Evolutionary conservation across 2,113 vertebrate species (phyloP).

Genomic region (Poeciliopsis occidentalis): DNA sequence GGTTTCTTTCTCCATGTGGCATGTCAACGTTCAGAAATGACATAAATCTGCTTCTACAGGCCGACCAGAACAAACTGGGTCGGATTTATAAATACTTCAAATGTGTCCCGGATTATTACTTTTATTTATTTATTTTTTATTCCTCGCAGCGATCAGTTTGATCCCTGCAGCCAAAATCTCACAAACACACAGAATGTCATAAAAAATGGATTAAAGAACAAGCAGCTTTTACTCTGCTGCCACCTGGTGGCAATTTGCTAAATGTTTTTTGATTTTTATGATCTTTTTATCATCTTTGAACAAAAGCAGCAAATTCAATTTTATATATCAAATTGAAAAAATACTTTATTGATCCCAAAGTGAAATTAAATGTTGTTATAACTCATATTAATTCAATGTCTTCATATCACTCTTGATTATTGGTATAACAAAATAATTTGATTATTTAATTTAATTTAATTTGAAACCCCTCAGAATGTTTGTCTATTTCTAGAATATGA

Average conservation of each 20-base stretch:
- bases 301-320: too few species aligned
- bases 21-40: not conserved
- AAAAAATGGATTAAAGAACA: conserved; percentile 30
- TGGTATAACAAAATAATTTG: too few species aligned
- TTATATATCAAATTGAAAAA: too few species aligned
- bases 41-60: not conserved
- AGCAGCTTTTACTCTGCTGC: conserved; percentile 2
- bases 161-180: conserved; percentile 23
- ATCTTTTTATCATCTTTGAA: too few species aligned
- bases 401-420: too few species aligned
- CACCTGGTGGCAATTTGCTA: conserved; percentile 38
- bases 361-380: too few species aligned
- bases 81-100: conserved; percentile 22
- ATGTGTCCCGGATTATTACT: conserved; percentile 5
- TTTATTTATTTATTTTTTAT: conserved; percentile 10
- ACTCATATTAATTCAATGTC: too few species aligned
- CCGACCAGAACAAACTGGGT: conserved; percentile 20
- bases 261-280: not conserved
- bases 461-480: too few species aligned
- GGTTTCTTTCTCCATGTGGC: not conserved
- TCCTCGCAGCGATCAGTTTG: conserved; percentile 18
- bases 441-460: too few species aligned
- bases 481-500: too few species aligned
- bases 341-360: too few species aligned
- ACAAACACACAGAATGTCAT: conserved; percentile 18